These are phyloP conservation scores for Pheucticus melanocephalus DNA, from an alignment of 2,113 vertebrate genomes.

Conservation along the genomic window DNA sequence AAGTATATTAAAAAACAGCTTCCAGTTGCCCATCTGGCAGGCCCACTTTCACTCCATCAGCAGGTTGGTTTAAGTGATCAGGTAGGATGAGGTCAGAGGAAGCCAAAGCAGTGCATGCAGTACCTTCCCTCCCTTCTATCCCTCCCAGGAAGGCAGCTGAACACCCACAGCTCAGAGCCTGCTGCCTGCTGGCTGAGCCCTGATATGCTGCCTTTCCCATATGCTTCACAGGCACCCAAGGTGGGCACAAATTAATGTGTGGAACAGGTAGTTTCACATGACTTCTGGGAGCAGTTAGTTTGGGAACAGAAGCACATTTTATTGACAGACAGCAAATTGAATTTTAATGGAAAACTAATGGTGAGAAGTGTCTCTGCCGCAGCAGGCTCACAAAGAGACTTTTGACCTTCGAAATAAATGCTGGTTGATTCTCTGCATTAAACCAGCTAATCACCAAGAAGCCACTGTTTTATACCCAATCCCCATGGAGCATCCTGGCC, in stretches of 20 bases:
- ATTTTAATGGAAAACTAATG: conserved; percentile 31
- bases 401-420: neutral
- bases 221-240: neutral
- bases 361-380: neutral
- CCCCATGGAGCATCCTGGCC: fast-evolving
- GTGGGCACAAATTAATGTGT: neutral
- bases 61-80: neutral
- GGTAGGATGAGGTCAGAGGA: neutral
- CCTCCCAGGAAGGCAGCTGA: neutral
- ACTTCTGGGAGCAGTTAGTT: neutral
- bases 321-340: conserved; percentile 3
- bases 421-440: neutral
- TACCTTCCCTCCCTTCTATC: neutral
- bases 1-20: neutral
- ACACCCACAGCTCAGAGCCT: neutral
- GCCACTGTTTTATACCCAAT: neutral
- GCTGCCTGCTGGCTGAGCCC: neutral
- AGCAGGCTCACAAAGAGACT: neutral
- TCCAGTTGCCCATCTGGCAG: neutral
- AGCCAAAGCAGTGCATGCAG: neutral
- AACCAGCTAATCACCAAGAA: neutral
- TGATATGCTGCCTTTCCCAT: neutral
- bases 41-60: neutral
- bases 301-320: neutral
- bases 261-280: neutral